Evolutionary conservation across 2,888 invertebrate species (phyloP), one percentile per base, ranked within the genome.

Genomic region (Nesidiocoris tenuis): DNA sequence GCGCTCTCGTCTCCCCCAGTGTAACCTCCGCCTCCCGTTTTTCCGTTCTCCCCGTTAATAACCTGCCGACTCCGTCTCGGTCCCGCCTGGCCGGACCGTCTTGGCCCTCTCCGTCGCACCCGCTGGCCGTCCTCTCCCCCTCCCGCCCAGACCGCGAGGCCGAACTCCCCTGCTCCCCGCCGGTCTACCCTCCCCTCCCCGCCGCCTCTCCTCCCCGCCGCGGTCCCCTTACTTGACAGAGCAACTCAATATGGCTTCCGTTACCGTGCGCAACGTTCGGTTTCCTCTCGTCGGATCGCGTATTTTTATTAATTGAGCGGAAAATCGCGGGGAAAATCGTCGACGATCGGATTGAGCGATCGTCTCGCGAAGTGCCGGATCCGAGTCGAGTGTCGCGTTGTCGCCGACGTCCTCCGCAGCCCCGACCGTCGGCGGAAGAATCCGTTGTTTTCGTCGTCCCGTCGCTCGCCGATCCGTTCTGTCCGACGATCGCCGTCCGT

Each of bases 241-340:
- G 67, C 67, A 66, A 75, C 75, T 75, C 75, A 75, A 75, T 75
- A 75, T 75, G 75, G 75, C 75, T 75, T 75, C 75, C 75, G 75
- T 75, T 75, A 75, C 66, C 67, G 74, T 74, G 65, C 74, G 64
- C 74, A 63, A 74, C 74, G 74, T 54, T 74, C 54, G 54, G 71
- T 64, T 57, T 64, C 64, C 74, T 54, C 64, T 55, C 59, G 63
- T 64, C 55, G 64, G 64, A 64, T 74, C 56, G 74, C 64, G 74
- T 63, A 55, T 63, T 74, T 74, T 65, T 19, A 39, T 39, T 39
- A 7, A 39, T 39, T 39, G n/a, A 39, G 39, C 39, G 12, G n/a
- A 39, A 39, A 39, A 39, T 39, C 39, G 3, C 12, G 39, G 5
- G 5, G 12, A 39, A 39, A 39, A 39, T 39, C 39, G 39, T 39